Evolutionary conservation across 2,888 invertebrate species (phyloP).

Genomic region (Acanthosepion esculentum): DNA sequence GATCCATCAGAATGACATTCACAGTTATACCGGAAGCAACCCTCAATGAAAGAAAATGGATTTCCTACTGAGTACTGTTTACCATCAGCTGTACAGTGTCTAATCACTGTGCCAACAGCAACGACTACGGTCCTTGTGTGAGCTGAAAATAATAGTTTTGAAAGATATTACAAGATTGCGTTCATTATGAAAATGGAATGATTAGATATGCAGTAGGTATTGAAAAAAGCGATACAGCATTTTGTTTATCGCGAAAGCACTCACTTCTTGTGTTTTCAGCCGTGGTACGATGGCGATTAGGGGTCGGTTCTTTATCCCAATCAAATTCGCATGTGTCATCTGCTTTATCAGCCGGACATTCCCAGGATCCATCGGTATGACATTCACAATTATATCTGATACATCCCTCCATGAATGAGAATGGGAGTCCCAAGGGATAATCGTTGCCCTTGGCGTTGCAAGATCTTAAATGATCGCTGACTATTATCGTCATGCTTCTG

Average conservation of each 20-base stretch:
- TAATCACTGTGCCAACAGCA: conserved; percentile 49
- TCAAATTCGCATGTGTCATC: conserved; percentile 36
- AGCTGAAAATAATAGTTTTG: background rate
- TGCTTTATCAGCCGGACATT: conserved; percentile 44
- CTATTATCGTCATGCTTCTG: background rate
- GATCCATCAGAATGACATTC: conserved; percentile 5
- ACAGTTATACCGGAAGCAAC: conserved; percentile 39
- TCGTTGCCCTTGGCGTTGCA: background rate
- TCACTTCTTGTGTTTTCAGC: background rate
- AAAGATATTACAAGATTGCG: background rate
- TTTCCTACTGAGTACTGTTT: background rate
- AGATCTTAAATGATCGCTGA: background rate
- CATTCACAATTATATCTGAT: conserved; percentile 14
- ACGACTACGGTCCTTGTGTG: background rate
- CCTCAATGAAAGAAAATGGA: background rate
- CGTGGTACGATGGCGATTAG: background rate
- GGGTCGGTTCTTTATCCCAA: background rate
- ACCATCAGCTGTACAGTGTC: background rate
- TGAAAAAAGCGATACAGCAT: too few species aligned
- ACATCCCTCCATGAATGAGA: conserved; percentile 35
- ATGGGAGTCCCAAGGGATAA: background rate
- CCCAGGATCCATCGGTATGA: conserved; percentile 8
- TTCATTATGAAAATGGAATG: too few species aligned
- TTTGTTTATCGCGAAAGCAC: too few species aligned
- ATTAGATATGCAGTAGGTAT: too few species aligned